Percentiles rank a stretch among this genome's conserved stretches.
These are phyloP conservation scores for Drosophila lacteicornis DNA, from an alignment of 1,140 invertebrate genomes.

Conservation along the genomic window DNA sequence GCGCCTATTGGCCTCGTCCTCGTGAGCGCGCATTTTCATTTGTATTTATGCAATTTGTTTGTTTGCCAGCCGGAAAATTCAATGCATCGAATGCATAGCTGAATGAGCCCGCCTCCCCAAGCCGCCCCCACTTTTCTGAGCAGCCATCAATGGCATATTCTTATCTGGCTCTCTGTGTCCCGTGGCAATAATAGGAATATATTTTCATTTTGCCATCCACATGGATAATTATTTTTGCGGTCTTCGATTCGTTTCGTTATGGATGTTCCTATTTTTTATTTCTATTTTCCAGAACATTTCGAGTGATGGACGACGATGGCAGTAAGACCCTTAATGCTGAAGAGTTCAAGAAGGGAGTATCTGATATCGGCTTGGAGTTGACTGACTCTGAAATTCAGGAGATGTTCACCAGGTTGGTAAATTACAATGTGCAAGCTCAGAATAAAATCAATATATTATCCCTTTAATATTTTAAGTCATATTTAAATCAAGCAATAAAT, in stretches of 20 bases:
- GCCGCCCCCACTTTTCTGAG: slow-evolving; percentile 4
- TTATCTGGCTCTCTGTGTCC: slow-evolving; percentile 56
- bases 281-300: slow-evolving; percentile 89
- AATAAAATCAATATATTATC: no score
- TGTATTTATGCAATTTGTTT: slow-evolving; percentile 83
- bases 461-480: no score
- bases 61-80: slow-evolving; percentile 78
- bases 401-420: slow-evolving; percentile 86
- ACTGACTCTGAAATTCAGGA: slow-evolving; percentile 88
- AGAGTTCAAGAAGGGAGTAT: slow-evolving; percentile 93
- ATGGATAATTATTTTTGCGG: slow-evolving; percentile 34
- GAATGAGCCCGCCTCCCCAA: slow-evolving; percentile 10
- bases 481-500: no score
- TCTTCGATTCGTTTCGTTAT: slow-evolving; percentile 6
- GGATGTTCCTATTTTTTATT: neutral
- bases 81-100: slow-evolving; percentile 71
- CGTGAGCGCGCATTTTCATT: slow-evolving; percentile 71
- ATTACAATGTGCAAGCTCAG: neutral
- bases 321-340: slow-evolving; percentile 92
- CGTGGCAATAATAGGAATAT: slow-evolving; percentile 56
- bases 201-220: slow-evolving; percentile 49
- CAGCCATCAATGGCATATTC: slow-evolving; percentile 48
- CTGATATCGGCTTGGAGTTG: slow-evolving; percentile 91
- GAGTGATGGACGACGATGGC: slow-evolving; percentile 96
- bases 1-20: slow-evolving; percentile 54